Base-by-base conservation (phyloP, 2,113 vertebrate species). In the Thamnaconus septentrionalis region DNA sequence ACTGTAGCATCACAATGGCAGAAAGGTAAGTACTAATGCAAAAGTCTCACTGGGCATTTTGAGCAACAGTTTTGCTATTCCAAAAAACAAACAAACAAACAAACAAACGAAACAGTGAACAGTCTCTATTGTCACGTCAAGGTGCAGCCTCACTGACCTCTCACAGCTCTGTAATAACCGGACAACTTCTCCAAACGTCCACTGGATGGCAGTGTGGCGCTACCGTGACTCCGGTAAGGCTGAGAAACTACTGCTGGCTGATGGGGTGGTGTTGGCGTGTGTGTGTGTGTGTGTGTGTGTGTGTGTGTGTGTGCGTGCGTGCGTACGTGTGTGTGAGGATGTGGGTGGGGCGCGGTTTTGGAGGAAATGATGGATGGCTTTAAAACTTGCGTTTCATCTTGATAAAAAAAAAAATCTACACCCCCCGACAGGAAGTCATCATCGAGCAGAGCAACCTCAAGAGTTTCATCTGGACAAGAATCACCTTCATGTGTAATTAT, bases 321-420 rank as follows among this genome's bases (percentile, higher is more conserved):
- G 18, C 2, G 1, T 31, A n/a, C n/a, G 18, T 31, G 18, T 2
- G 18, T 31, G 18, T 31, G 18, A 31, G 18, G 18, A 31, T 31
- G 18, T 31, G 18, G 18, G 18, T n/a, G 18, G 18, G 18, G 18
- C 18, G 18, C 18, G 71, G 69, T 86, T 87, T 84, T 77, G 75
- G 88, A 81, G 84, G 56, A 85, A 79, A 69, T 79, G 84, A 85
- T 85, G 76, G 86, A 85, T 84, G 74, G 76, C 59, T 84, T 68
- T 65, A 84, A 31, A 80, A 89, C 83, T 63, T 88, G 70, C 79
- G 81, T 81, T 81, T 71, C 78, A 84, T 77, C 68, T 81, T 81
- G 84, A 85, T 84, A 81, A 78, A 83, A 86, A 83, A 86, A 79
- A 78, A 83, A 86, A 71, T 61, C 55, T 83, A 72, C 65, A 65